A percentile compares a stretch with the other conserved stretches of the same genome.
phyloP scores from a whole-genome alignment of 1,140 invertebrate genomes.

The Trichonephila clavata region DNA sequence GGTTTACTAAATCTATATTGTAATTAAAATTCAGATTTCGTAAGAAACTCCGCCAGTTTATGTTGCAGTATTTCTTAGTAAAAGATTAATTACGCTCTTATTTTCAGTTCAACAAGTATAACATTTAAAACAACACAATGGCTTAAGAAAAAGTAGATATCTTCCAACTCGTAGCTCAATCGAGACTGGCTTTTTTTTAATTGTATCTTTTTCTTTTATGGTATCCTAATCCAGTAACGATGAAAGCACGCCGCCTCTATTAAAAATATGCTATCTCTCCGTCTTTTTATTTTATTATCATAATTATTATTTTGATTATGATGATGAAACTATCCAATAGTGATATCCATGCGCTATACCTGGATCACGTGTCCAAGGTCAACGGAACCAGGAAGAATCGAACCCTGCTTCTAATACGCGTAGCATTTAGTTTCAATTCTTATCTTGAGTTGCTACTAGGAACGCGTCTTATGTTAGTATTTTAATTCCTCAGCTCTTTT shows the following conservation, averaged over 20 bases:
- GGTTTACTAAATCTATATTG: too few species aligned
- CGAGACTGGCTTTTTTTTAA: too few species aligned
- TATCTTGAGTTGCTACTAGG: slow-evolving; percentile 35
- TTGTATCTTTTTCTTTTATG: too few species aligned
- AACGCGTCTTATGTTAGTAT: slow-evolving; percentile 4
- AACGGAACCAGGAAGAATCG: slow-evolving; percentile 65
- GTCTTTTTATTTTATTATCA: slow-evolving; percentile 66
- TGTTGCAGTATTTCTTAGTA: too few species aligned
- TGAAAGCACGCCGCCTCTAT: slow-evolving; percentile 41
- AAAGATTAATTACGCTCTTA: too few species aligned
- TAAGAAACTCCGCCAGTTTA: too few species aligned
- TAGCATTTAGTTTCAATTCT: neutral
- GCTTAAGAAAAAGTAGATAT: too few species aligned
- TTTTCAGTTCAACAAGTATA: too few species aligned
- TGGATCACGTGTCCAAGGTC: slow-evolving; percentile 56
- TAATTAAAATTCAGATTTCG: too few species aligned
- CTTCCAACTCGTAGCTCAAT: too few species aligned
- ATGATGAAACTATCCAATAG: slow-evolving; percentile 63
- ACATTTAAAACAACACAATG: too few species aligned
- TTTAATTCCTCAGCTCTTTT: slow-evolving; percentile 34
- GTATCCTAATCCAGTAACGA: neutral
- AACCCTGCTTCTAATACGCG: neutral
- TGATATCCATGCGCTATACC: slow-evolving; percentile 30
- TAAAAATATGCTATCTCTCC: neutral
- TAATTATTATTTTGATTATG: slow-evolving; percentile 55